Evolutionary conservation across 2,113 vertebrate genomes (phyloP).

Genomic region (Prunella fulvescens): DNA sequence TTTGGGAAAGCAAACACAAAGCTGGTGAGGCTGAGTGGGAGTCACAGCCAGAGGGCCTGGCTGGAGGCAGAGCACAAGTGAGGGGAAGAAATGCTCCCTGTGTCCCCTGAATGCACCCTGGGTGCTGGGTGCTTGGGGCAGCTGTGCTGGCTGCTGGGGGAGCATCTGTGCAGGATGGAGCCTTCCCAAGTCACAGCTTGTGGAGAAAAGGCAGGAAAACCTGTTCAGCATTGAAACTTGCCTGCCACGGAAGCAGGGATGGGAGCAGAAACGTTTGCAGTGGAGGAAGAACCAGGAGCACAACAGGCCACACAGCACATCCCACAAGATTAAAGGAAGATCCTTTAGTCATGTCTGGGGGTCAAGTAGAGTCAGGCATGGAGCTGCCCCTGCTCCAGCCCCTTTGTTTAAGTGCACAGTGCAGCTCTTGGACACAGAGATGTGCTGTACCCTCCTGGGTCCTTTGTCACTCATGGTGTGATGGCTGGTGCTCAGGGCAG

Average conservation of each 20-base stretch:
- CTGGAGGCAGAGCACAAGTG: neutral
- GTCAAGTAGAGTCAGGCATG: neutral
- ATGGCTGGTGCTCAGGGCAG: neutral
- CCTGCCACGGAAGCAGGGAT: neutral
- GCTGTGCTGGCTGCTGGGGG: neutral
- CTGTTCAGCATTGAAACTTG: neutral
- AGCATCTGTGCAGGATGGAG: neutral
- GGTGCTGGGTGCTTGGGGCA: neutral
- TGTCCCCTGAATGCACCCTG: no score
- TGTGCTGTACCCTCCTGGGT: neutral
- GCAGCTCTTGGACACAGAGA: neutral
- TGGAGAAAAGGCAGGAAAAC: neutral
- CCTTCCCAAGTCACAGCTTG: neutral
- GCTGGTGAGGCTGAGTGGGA: neutral
- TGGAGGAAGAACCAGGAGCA: neutral
- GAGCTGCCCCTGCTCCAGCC: neutral
- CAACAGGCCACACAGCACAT: neutral
- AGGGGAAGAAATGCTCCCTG: neutral
- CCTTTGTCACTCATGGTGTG: accelerated
- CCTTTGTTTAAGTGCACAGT: accelerated
- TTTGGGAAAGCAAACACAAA: slow-evolving; percentile 21
- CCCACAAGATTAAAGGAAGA: neutral
- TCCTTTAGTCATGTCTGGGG: neutral
- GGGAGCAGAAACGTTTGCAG: accelerated
- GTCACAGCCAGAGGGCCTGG: neutral